phyloP scores from a whole-genome alignment of 1,140 invertebrate genomes.

The Tenebrio molitor region DNA sequence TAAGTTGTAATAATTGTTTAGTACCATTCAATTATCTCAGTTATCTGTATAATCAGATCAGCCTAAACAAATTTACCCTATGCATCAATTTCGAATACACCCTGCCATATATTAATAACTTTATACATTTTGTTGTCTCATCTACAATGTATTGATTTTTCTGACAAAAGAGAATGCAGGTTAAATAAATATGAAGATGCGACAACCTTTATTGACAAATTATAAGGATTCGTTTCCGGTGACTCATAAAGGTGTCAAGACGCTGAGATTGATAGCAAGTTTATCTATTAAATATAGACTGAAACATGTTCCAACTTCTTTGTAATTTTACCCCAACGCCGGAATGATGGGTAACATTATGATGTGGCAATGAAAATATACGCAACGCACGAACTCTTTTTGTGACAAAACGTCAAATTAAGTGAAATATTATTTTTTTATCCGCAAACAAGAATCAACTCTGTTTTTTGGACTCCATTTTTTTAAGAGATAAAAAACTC shows the following conservation, averaged over 20 bases:
- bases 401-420: slow-evolving; percentile 15
- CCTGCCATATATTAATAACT: too few species aligned
- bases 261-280: slow-evolving; percentile 22
- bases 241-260: slow-evolving; percentile 21
- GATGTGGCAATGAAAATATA: slow-evolving; percentile 1
- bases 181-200: slow-evolving; percentile 17
- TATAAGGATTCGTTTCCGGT: slow-evolving; percentile 25
- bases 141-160: too few species aligned
- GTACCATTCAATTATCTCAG: slow-evolving; percentile 4
- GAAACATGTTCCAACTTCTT: slow-evolving; percentile 30
- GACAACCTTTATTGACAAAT: slow-evolving; percentile 36
- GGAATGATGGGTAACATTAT: slow-evolving; percentile 18
- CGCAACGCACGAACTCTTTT: background rate
- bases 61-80: slow-evolving; percentile 21
- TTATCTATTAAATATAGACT: slow-evolving; percentile 30
- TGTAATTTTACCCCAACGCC: slow-evolving; percentile 15
- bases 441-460: too few species aligned
- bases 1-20: background rate
- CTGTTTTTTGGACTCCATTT: too few species aligned
- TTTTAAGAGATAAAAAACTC: too few species aligned
- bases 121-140: too few species aligned
- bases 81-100: too few species aligned
- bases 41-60: slow-evolving; percentile 13
- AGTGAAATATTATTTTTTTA: background rate
- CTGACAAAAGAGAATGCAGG: too few species aligned